Base-by-base conservation (phyloP, 2,888 invertebrate species). In the Aromia moschata region DNA sequence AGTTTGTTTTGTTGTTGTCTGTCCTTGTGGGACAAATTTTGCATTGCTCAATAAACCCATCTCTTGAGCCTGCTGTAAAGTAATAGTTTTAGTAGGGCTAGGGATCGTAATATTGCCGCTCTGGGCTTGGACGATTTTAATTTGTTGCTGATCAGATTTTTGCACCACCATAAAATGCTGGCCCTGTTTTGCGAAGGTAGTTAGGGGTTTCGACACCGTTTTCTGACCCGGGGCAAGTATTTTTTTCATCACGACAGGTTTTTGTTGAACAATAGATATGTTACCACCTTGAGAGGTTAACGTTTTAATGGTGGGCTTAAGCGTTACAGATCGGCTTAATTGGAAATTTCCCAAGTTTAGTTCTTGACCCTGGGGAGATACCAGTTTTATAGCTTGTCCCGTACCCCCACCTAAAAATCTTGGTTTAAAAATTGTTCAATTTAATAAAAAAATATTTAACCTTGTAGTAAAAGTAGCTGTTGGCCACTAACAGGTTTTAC, bases 11-110 rank as follows among this genome's bases (percentile, higher is more conserved):
- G 71, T 65, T 2, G 79, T 76, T 0, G 83, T 81, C 5, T 64
- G 67, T 3, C 57, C 60, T 36, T 72, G 69, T 25, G 83, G 77
- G 15, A 85, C 56, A 45, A 85, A 60, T 20, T 85, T 80, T 71
- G 85, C 84, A 40, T 82, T 81, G 4, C 82, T 74, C 14, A 86
- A 68, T 18, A 87, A 75, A 15, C 87, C 87, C 84, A 87, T 84
- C 71, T 87, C 85, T 67, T 86, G 85, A 0, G 88, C 87, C 73
- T 88, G 87, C 33, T 86, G 85, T 47, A 89, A 77, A 9, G 88
- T 87, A 43, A 88, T 85, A 0, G 88, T 86, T 77, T 88, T 88
- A 3, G 86, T 79, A 1, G 83, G 79, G 52, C 77, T 80, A 30
- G 79, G 72, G 15, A 82, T 65, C 31, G 73, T 66, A 25, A 67